A percentile compares a stretch with the other conserved stretches of the same genome.
phyloP scores from a whole-genome alignment of 2,888 invertebrate genomes.

The Chorisops tibialis region DNA sequence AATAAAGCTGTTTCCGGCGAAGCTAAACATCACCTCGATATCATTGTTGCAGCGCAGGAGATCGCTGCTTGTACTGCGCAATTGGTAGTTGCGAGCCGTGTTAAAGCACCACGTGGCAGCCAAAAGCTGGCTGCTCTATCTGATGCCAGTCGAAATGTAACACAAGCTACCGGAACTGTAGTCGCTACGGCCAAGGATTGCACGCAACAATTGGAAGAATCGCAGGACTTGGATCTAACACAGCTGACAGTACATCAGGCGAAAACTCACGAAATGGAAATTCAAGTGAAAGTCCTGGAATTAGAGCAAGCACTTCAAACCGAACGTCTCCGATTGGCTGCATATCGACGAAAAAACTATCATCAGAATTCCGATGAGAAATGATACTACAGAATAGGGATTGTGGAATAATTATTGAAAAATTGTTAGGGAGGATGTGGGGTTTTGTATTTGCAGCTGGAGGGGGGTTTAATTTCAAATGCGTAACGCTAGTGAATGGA shows the following conservation, averaged over 20 bases:
- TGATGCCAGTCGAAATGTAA: slow-evolving; percentile 82
- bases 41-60: slow-evolving; percentile 95
- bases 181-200: slow-evolving; percentile 93
- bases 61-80: slow-evolving; percentile 96
- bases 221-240: slow-evolving; percentile 86
- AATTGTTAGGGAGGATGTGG: no score
- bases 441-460: no score
- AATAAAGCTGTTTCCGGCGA: slow-evolving; percentile 84
- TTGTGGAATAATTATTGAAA: no score
- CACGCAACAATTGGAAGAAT: slow-evolving; percentile 79
- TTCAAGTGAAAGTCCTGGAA: slow-evolving; percentile 91
- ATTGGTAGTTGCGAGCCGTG: slow-evolving; percentile 92
- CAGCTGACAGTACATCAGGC: slow-evolving; percentile 89
- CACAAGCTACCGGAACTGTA: slow-evolving; percentile 85
- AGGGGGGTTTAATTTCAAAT: no score
- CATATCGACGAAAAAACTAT: slow-evolving; percentile 89
- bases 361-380: slow-evolving; percentile 44
- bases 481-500: no score
- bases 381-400: not conserved
- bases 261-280: slow-evolving; percentile 95
- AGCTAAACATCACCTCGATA: slow-evolving; percentile 68
- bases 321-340: slow-evolving; percentile 79
- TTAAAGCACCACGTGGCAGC: slow-evolving; percentile 87
- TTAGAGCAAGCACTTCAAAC: slow-evolving; percentile 86
- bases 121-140: slow-evolving; percentile 75